Conservation (phyloP, 1,140 invertebrate species). For the Pinna nobilis region DNA sequence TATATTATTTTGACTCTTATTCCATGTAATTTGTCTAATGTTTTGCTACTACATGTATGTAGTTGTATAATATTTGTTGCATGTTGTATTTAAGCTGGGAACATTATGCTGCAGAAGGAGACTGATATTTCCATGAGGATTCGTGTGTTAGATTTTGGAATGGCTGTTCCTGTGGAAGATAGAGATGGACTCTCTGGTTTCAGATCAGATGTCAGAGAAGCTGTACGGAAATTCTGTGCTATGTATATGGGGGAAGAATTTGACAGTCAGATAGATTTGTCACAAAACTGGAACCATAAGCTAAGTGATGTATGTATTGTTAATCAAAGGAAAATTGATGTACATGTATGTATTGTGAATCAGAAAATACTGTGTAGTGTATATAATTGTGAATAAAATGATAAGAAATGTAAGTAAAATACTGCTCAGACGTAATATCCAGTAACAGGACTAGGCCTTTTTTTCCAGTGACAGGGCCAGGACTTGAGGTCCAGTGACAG, state of each 20-base stretch:
- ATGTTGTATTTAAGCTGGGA: slow-evolving; percentile 45
- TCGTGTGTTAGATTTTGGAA: slow-evolving; percentile 52
- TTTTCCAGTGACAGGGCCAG: too few species aligned
- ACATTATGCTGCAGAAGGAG: slow-evolving; percentile 48
- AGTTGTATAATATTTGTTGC: too few species aligned
- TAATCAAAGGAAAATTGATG: too few species aligned
- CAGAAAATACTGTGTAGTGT: too few species aligned
- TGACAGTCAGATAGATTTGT: slow-evolving; percentile 3
- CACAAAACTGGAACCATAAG: slow-evolving; percentile 2
- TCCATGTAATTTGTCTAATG: too few species aligned
- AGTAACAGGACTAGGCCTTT: too few species aligned
- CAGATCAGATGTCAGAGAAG: slow-evolving; percentile 25
- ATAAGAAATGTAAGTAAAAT: too few species aligned
- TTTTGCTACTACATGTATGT: background rate
- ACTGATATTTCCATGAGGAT: slow-evolving; percentile 25
- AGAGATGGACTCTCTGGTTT: slow-evolving; percentile 26
- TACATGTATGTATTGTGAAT: too few species aligned
- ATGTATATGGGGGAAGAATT: slow-evolving; percentile 13
- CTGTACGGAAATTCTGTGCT: slow-evolving; percentile 35
- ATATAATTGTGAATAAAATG: too few species aligned
- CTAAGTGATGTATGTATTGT: too few species aligned
- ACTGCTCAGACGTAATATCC: too few species aligned
- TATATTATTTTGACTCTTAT: background rate
- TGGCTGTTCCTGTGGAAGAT: slow-evolving; percentile 34
- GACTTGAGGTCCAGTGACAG: too few species aligned